Percentiles rank a stretch among this genome's conserved stretches.
Conservation (phyloP, 2,113 vertebrate genomes). For the Scortum barcoo region DNA sequence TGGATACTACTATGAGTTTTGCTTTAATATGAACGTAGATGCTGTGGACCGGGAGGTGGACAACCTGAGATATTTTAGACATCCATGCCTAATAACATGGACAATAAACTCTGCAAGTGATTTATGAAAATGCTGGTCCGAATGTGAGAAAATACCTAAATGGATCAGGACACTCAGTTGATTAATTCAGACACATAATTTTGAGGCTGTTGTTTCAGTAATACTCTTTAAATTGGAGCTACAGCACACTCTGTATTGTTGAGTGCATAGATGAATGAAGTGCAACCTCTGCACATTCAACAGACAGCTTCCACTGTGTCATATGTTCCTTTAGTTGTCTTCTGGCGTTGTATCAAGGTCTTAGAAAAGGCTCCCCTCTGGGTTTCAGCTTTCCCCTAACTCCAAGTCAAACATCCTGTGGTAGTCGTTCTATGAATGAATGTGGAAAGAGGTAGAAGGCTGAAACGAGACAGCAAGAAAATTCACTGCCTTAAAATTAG, state of each 20-base stretch:
- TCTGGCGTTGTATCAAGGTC: not conserved
- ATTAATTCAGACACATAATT: not conserved
- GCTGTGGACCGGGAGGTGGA: not conserved
- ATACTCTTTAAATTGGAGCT: not conserved
- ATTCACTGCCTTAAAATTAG: not conserved
- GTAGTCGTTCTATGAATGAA: not conserved
- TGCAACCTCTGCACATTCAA: not conserved
- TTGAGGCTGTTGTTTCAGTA: not conserved
- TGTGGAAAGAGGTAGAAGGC: not conserved
- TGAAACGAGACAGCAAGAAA: not conserved
- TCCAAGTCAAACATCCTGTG: conserved; percentile 1
- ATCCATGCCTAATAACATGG: not conserved
- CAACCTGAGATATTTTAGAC: not conserved
- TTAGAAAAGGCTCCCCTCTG: not conserved
- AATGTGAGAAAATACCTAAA: not conserved
- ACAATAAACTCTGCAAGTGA: not conserved
- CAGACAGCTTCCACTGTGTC: not conserved
- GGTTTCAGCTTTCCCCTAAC: not conserved
- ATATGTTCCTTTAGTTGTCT: not conserved
- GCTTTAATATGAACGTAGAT: not conserved
- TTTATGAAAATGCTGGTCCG: too few relatives aligned
- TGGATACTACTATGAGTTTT: not conserved
- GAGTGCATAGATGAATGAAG: not conserved
- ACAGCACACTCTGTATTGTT: not conserved
- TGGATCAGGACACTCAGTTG: not conserved